These are phyloP conservation scores for Chaunax sp. DNA, from an alignment of 2,797 vertebrate genomes.

Conservation along the genomic window DNA sequence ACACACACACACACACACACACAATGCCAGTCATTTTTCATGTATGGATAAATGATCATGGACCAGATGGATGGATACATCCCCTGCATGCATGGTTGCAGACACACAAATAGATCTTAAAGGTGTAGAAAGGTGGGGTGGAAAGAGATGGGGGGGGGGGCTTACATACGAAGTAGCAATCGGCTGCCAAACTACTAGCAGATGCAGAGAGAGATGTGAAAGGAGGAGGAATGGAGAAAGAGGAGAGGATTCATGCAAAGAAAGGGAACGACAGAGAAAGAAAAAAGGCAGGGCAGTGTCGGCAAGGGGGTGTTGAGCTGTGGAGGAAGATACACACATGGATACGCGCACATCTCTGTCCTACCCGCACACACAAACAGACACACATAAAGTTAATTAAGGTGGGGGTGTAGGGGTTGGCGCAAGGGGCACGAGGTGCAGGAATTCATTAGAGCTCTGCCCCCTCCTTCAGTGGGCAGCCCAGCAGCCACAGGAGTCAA, in stretches of 20 bases:
- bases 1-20: conserved; percentile 25
- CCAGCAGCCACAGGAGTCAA: conserved; percentile 84
- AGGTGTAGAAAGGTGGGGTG: conserved; percentile 28
- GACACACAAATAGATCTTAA: conserved; percentile 28
- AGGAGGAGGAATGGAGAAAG: conserved; percentile 40
- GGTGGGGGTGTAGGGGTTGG: conserved; percentile 84
- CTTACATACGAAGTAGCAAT: conserved; percentile 50
- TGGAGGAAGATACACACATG: conserved; percentile 70
- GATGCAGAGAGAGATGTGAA: conserved; percentile 31
- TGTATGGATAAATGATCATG: conserved; percentile 60
- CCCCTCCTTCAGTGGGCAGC: conserved; percentile 84
- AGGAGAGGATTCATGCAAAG: conserved; percentile 39
- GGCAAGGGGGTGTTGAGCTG: conserved; percentile 68
- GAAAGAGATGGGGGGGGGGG: conserved; percentile 15
- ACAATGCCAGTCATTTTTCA: conserved; percentile 57
- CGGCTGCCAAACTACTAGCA: conserved; percentile 30
- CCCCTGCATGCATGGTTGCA: conserved; percentile 46
- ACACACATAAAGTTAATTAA: conserved; percentile 87
- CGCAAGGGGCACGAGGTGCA: conserved; percentile 80
- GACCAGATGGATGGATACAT: conserved; percentile 45
- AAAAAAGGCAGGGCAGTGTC: conserved; percentile 61
- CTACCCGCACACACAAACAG: conserved; percentile 47
- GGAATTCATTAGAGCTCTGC: conserved; percentile 88
- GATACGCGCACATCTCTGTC: conserved; percentile 46
- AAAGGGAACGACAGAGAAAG: conserved; percentile 31